Evolutionary conservation across 2,113 vertebrate species (phyloP), one percentile per base, ranked within the genome.

Genomic region (Tor tambroides): DNA sequence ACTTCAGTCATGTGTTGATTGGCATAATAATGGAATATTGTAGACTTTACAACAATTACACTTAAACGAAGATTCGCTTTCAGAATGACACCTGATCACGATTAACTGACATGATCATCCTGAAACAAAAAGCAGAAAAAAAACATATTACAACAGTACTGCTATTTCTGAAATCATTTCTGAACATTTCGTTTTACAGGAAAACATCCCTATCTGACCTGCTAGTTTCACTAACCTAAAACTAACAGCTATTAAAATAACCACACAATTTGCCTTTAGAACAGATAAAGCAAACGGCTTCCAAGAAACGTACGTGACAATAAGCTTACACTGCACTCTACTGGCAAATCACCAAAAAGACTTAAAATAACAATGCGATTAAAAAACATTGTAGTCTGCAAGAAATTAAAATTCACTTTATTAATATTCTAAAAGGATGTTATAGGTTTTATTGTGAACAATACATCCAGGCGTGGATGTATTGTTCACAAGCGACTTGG

Each of bases 321-420:
- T 38, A 54, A 71, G 43, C 56, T 51, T 35, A 17, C 56, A 78
- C 56, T 77, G 72, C 35, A 56, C 72, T 85, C 83, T 85, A 46
- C 32, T 85, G 83, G 83, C 26, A 41, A 65, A 43, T 32, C n/a
- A 30, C 15, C 12, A 15, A 5, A 67, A 15, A 26, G 3, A 6
- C 26, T 12, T 28, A 30, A 30, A 67, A 65, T 4, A 65, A 56
- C 6, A 43, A 43, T 35, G 49, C 49, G 6, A 8, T 56, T 23
- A 56, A 23, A 56, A 56, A 59, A 54, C 56, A 59, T 23, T 59
- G 1, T 15, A 17, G 49, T 17, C 49, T 17, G 49, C 49, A 51
- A 17, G 15, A 51, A 51, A 54, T 56, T 19, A 19, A 17, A 17
- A 54, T 54, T 54, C 49, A 54, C 49, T 54, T 54, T 54, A 17